Evolutionary conservation across 1,140 invertebrate species (phyloP).

Genomic region (Prorops nasuta): DNA sequence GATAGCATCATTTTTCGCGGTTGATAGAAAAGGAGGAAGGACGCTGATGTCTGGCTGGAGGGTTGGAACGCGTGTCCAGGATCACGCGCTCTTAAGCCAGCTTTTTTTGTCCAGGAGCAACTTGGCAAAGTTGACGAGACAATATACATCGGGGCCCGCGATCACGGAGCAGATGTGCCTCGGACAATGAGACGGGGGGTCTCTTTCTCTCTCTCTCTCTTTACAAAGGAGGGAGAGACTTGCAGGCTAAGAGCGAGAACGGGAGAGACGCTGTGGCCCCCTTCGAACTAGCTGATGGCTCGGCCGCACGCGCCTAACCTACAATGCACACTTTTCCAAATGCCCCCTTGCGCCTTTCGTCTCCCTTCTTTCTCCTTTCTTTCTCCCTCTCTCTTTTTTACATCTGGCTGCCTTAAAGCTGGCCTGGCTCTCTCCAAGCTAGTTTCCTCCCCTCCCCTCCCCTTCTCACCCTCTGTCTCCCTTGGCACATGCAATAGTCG

Average conservation of each 20-base stretch:
- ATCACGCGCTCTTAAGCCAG: too few relatives aligned
- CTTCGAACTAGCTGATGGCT: too few relatives aligned
- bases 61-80: too few relatives aligned
- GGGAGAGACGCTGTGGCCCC: constrained; percentile 41
- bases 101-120: constrained; percentile 42
- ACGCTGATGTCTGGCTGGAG: too few relatives aligned
- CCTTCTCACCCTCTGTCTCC: constrained; percentile 11
- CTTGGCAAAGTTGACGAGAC: constrained; percentile 49
- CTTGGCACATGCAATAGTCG: too few relatives aligned
- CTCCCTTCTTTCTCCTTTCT: constrained; percentile 6
- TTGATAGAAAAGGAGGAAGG: too few relatives aligned
- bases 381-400: constrained; percentile 18
- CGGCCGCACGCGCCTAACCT: constrained; percentile 57
- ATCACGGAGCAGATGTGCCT: constrained; percentile 54
- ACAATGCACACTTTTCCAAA: constrained; percentile 50
- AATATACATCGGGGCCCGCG: constrained; percentile 48
- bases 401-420: constrained; percentile 54
- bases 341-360: constrained; percentile 10
- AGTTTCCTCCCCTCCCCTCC: constrained; percentile 27
- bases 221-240: constrained; percentile 5
- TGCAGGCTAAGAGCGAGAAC: constrained; percentile 12
- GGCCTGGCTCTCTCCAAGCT: constrained; percentile 17
- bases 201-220: constrained; percentile 37
- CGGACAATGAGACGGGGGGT: constrained; percentile 49
- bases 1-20: too few relatives aligned